Evolutionary conservation across 2,113 vertebrate species (phyloP), one percentile per base, ranked within the genome.

Genomic region (Scophthalmus maximus): DNA sequence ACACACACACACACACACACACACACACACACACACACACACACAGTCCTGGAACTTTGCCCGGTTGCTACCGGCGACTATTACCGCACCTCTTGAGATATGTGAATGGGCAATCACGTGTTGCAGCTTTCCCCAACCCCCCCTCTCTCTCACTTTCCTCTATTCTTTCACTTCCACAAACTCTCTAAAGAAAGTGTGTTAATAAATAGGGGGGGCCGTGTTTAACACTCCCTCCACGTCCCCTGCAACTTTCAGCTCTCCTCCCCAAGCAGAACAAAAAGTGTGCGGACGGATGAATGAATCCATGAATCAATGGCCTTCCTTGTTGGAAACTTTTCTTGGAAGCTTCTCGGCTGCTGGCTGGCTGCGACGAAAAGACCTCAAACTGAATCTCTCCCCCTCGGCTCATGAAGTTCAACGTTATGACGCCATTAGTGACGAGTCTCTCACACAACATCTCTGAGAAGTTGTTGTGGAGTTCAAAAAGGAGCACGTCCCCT

Each of bases 21-120:
- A 20, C 30, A 25, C 47, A 42, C 58, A 56, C 47, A 61, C 69
- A 27, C 64, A 40, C 67, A 79, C 67, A 63, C 68, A 62, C 60
- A 64, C 32, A 51, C 30, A 50, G 11, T 53, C 7, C 57, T 84
- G 79, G 85, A 79, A 86, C 82, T 79, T 76, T 77, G 82, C 82
- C 83, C 56, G 52, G 90, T 92, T 92, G 89, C 88, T 68, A 91
- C 49, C 73, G 26, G 82, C 77, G 36, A 91, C 88, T 46, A 60
- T 68, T 78, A 79, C 87, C 89, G 87, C 91, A 78, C 92, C 91
- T 89, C 87, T 80, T 6, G 32, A 81, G 76, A 89, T 82, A 82
- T 89, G 77, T 92, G 83, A 91, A 92, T 92, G 84, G 87, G 61
- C 79, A 51, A 65, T 92, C 89, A 85, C 82, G 34, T 83, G 83